Evolutionary conservation across 2,797 vertebrate species (phyloP), one percentile per base, ranked within the genome.

Genomic region (Bufotes viridis): DNA sequence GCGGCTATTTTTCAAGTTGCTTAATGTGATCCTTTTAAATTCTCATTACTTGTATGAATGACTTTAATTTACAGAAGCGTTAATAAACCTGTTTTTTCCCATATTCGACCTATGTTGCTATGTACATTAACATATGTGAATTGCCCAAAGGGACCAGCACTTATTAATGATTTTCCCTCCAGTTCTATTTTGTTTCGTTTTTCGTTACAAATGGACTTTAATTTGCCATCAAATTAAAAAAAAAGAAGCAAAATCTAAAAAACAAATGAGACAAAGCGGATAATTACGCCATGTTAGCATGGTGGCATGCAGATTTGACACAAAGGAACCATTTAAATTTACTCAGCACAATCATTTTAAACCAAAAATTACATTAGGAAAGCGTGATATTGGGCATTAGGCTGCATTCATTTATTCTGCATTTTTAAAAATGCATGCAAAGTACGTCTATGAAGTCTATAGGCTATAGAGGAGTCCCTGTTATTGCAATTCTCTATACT

Each of bases 31-130:
- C 6, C 42, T 24, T 61, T 85, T 53, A 85, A 42, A 65, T 29
- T 60, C 81, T 55, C 26, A 53, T 67, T 83, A 53, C 57, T 49
- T 83, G 55, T 87, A 75, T 69, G 60, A 76, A 78, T 78, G 22
- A 82, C 80, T 82, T 87, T 87, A 29, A 87, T 87, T 83, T 78
- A 83, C 81, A 63, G 63, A 8, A 14, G 14, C 3, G 76, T n/a
- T 78, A n/a, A 65, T 80, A 60, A 63, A 42, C 63, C 20, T 57
- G 12, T 20, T 14, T 69, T 34, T 42, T n/a, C 8, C 76, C 53
- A n/a, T 78, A 26, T 65, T 85, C 67, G n/a, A 11, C 15, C 42
- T 55, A 53, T 42, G 12, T 29, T 49, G n/a, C 42, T 60, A 76
- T 60, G 29, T 74, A 51, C 29, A 53, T 87, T 76, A 61, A 67